Conservation (phyloP, 2,113 vertebrate species). For the Apaloderma vittatum region DNA sequence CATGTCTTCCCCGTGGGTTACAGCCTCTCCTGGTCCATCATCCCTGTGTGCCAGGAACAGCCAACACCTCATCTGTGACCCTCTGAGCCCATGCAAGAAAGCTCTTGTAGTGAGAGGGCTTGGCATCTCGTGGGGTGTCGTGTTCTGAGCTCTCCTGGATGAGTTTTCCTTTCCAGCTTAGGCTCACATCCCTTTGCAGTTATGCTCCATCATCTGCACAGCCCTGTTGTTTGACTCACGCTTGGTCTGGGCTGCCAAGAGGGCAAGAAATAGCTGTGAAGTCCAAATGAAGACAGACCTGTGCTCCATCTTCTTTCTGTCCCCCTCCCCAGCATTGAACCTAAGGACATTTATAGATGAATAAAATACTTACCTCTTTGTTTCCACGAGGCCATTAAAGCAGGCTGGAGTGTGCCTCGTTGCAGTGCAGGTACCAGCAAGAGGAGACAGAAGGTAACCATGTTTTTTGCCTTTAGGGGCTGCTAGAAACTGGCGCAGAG, state of each 20-base stretch:
- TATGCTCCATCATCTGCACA: accelerated
- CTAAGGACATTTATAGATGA: accelerated
- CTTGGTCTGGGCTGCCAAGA: not conserved
- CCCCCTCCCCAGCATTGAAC: accelerated
- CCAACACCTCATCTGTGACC: accelerated
- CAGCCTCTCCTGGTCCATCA: accelerated
- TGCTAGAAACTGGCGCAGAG: not conserved
- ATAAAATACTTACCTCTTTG: accelerated
- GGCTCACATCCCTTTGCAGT: not conserved
- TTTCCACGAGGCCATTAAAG: not conserved
- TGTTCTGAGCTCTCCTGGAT: not conserved
- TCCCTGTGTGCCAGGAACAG: accelerated
- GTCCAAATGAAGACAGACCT: not conserved
- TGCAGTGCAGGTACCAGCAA: accelerated
- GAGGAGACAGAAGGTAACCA: not conserved
- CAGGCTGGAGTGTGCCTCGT: accelerated
- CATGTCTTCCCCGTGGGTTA: accelerated
- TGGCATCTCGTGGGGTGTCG: not conserved
- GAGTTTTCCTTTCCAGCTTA: not conserved
- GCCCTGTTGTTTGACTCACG: accelerated
- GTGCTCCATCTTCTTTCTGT: not conserved
- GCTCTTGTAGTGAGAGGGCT: not conserved
- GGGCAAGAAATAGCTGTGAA: not conserved
- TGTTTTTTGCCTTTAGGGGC: not conserved
- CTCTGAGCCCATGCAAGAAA: accelerated